A percentile compares a stretch with the other conserved stretches of the same genome.
These are phyloP conservation scores for Hypothenemus hampei DNA, from an alignment of 1,140 invertebrate species.

Conservation along the genomic window DNA sequence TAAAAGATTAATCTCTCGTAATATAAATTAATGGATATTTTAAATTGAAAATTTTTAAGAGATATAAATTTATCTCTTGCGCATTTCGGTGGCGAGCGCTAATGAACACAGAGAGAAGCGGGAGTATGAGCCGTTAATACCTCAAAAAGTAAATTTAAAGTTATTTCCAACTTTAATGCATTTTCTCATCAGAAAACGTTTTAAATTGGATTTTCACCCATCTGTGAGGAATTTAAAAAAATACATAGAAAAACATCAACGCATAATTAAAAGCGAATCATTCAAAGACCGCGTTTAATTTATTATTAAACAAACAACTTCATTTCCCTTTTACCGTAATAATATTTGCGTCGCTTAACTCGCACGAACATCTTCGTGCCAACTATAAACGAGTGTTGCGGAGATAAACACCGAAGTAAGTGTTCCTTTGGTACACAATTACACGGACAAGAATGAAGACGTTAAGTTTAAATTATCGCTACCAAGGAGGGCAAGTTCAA, in stretches of 20 bases:
- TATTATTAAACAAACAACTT: background rate
- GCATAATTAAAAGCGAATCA: background rate
- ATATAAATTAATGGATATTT: slow-evolving; percentile 20
- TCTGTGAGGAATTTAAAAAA: too few species aligned
- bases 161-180: slow-evolving; percentile 25
- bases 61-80: slow-evolving; percentile 21
- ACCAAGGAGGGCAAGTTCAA: slow-evolving; percentile 9
- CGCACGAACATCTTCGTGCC: background rate
- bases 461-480: slow-evolving; percentile 22
- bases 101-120: slow-evolving; percentile 18
- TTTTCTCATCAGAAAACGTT: slow-evolving; percentile 13
- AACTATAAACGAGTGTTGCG: slow-evolving; percentile 11
- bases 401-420: slow-evolving; percentile 20
- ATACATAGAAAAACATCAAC: background rate
- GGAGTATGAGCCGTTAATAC: slow-evolving; percentile 16
- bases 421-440: slow-evolving; percentile 21
- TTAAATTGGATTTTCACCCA: too few species aligned
- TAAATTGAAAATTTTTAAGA: slow-evolving; percentile 12
- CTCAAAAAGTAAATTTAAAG: slow-evolving; percentile 25
- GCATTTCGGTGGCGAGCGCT: slow-evolving; percentile 12
- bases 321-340: background rate
- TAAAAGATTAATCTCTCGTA: background rate
- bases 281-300: background rate
- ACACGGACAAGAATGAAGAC: slow-evolving; percentile 13
- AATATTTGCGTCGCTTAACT: background rate